These are phyloP conservation scores for Limnephilus marmoratus DNA, from an alignment of 2,888 invertebrate genomes.

Conservation along the genomic window DNA sequence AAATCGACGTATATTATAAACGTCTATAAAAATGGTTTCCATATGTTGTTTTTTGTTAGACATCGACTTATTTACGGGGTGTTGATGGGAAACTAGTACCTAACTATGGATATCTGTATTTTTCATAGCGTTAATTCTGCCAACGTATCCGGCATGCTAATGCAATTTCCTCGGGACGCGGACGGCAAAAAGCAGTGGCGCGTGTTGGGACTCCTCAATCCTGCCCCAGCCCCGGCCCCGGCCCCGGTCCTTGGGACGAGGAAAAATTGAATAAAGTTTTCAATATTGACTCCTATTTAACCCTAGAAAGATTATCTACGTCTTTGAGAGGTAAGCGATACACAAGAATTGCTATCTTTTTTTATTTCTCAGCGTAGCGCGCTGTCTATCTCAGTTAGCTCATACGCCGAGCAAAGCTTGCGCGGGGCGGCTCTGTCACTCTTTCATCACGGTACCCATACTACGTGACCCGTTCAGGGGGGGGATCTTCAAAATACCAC, in stretches of 20 bases:
- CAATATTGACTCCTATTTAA: neutral
- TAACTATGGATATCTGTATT: neutral
- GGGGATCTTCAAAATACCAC: no score
- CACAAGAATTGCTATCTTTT: no score
- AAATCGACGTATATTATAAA: neutral
- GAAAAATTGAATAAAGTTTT: constrained; percentile 7
- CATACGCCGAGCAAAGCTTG: no score
- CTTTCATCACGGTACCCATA: no score
- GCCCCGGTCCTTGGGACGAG: neutral
- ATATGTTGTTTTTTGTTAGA: neutral
- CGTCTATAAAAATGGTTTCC: neutral
- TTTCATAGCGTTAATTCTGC: constrained; percentile 29
- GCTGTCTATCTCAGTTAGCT: no score
- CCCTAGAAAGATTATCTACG: no score
- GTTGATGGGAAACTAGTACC: neutral
- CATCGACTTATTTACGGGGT: neutral
- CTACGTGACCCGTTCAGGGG: no score
- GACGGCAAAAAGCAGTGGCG: constrained; percentile 22
- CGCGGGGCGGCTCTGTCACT: no score
- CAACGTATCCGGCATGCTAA: constrained; percentile 36
- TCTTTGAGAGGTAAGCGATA: no score
- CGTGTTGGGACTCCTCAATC: constrained; percentile 21
- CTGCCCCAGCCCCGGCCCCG: neutral
- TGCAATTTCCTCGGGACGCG: constrained; percentile 5
- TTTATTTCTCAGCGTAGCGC: no score